These are phyloP conservation scores for Acanthoscelides obtectus DNA, from an alignment of 2,888 invertebrate species.

Conservation along the genomic window DNA sequence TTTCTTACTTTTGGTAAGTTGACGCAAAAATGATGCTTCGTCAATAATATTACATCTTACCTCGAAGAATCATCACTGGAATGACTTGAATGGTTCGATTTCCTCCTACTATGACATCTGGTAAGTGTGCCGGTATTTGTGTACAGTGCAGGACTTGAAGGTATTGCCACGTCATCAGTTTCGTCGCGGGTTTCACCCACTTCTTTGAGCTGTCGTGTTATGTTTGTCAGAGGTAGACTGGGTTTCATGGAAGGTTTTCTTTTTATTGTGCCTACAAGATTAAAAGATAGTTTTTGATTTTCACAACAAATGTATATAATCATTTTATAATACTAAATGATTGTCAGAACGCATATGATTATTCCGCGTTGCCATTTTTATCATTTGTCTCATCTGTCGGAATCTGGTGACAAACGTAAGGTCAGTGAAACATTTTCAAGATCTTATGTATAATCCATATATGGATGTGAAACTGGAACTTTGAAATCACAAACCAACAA, in stretches of 20 bases:
- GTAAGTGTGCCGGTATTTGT: conserved; percentile 48
- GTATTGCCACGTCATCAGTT: conserved; percentile 49
- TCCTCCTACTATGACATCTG: conserved; percentile 52
- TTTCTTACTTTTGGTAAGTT: too few species aligned
- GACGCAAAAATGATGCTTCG: too few species aligned
- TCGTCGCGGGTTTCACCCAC: conserved; percentile 70
- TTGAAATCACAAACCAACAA: too few species aligned
- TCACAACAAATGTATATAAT: background rate
- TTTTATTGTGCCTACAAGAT: conserved; percentile 71
- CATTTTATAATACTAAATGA: too few species aligned
- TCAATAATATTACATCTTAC: background rate
- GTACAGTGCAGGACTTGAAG: conserved; percentile 40
- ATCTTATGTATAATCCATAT: too few species aligned
- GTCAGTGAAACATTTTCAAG: too few species aligned
- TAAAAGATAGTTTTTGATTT: background rate
- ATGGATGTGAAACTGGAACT: too few species aligned
- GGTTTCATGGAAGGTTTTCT: conserved; percentile 91
- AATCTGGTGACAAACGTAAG: too few species aligned
- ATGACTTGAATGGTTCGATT: conserved; percentile 42
- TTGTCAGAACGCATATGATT: too few species aligned
- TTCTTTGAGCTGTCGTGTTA: conserved; percentile 85
- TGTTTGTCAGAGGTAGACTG: conserved; percentile 84
- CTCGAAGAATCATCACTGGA: conserved; percentile 43
- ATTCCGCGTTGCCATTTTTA: too few species aligned
- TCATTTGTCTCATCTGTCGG: too few species aligned